Evolutionary conservation across 2,797 vertebrate species (phyloP), one percentile per base, ranked within the genome.

Genomic region (Buceros bicornis): DNA sequence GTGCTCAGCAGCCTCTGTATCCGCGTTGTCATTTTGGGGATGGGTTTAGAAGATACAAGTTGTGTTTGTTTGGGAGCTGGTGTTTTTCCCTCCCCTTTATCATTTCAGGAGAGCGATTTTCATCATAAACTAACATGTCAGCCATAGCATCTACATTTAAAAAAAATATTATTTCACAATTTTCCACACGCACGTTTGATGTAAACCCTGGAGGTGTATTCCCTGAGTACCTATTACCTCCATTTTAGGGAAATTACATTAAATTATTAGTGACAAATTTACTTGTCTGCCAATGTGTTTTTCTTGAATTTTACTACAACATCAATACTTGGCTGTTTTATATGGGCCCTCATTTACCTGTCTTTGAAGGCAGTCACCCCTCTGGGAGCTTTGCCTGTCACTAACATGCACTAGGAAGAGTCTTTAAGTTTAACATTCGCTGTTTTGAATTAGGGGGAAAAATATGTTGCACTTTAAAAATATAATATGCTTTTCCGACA

Each of bases 241-340:
- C 97, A 97, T 98, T 98, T 98, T 98, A 98, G 98, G 98, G 98
- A 98, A 98, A 98, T 98, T 98, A 98, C 97, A 98, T 98, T 98
- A 98, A 98, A 98, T 98, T 98, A 98, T 98, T 98, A 98, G 98
- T 98, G 98, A 98, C 98, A 98, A 98, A 98, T 98, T 98, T 98
- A 98, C 98, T 98, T 98, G 98, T 98, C 98, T 98, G 98, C 98
- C 98, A 97, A 98, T 98, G 98, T 98, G 98, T 98, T 98, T 98
- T 98, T 98, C 98, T 98, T 97, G 98, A 97, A 97, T 98, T 98
- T 98, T 98, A 98, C 98, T 97, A 98, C 98, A 98, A 98, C 98
- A 98, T 98, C 98, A 98, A 98, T 98, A 98, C 97, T 98, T 97
- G 97, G 97, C 97, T 98, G 98, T 98, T 98, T 98, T 98, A 98